phyloP scores from a whole-genome alignment of 2,888 invertebrate species.

The Parthenolecanium corni region DNA sequence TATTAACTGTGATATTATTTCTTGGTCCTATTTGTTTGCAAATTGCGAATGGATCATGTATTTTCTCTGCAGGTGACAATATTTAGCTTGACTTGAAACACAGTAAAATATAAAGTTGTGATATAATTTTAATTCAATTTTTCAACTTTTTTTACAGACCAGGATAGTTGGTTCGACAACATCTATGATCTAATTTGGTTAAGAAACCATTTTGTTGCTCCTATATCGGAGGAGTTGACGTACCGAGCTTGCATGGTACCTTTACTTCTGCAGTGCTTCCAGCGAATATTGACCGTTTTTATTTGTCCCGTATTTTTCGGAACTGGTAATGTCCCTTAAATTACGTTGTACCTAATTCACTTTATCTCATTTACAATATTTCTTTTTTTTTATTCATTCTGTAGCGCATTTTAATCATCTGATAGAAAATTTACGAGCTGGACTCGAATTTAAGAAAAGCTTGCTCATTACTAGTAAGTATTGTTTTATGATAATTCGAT shows the following conservation, averaged over 20 bases:
- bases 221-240: constrained; percentile 88
- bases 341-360: not conserved
- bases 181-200: constrained; percentile 69
- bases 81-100: not conserved
- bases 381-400: constrained; percentile 36
- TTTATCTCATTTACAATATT: not conserved
- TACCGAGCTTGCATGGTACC: constrained; percentile 94
- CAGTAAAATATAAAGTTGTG: not conserved
- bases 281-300: constrained; percentile 61
- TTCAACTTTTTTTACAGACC: constrained; percentile 43
- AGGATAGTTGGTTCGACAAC: constrained; percentile 58
- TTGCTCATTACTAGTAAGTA: constrained; percentile 60
- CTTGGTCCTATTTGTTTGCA: constrained; percentile 60
- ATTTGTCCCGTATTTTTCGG: constrained; percentile 86
- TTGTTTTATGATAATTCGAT: too few species aligned
- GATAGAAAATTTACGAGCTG: constrained; percentile 61
- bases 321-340: constrained; percentile 49
- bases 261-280: constrained; percentile 67
- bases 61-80: constrained; percentile 10
- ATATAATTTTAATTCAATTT: not conserved
- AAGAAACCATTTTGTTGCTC: constrained; percentile 80
- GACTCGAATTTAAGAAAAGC: constrained; percentile 56
- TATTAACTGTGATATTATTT: constrained; percentile 68
- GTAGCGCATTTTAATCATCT: constrained; percentile 86
- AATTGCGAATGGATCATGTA: constrained; percentile 37